Evolutionary conservation across 1,140 invertebrate genomes (phyloP), one percentile per base, ranked within the genome.

Genomic region (Drosophila navojoa): DNA sequence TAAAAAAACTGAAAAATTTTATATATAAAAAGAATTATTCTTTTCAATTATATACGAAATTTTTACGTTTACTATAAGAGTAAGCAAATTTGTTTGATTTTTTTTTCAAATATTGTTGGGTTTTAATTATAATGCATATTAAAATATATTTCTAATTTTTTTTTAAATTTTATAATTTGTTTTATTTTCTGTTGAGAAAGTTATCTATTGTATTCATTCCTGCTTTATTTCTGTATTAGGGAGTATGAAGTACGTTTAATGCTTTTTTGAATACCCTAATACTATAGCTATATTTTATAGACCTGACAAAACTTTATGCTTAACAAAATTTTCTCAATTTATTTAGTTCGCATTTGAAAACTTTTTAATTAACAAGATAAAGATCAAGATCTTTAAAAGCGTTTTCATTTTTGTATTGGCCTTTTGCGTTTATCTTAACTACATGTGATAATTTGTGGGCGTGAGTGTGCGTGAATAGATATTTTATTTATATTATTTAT

Each of bases 21-120:
- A 68, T 60, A 16, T 29, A 38, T 58, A 58, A 77, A 64, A 52
- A 16, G 25, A 62, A 60, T 54, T 22, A 58, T 44, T 54, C 44
- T 60, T 22, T 22, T 1, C 3, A 4, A 40, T 19, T 66, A 42
- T 71, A 71, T 60, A 64, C 77, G 44, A 86, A 85, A 75, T 81
- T 68, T 85, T 44, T 44, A 35, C 32, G 55, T 52, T 60, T 71
- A 53, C 19, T 58, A 66, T 55, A 72, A 47, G 15, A 59, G 19
- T 62, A 76, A 49, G 49, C 5, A 2, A 2, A 29, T 22, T 22
- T 82, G 75, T 78, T 38, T 38, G 0, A 29, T 75, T 78, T 61
- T 86, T 81, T 57, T 69, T 85, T 80, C 64, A 72, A 57, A 81
- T 60, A 86, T 69, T 86, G 82, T 81, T 86, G 71, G 69, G 71